These are phyloP conservation scores for Onychomys leucogaster DNA, from an alignment of 2,797 vertebrate species.

Conservation along the genomic window DNA sequence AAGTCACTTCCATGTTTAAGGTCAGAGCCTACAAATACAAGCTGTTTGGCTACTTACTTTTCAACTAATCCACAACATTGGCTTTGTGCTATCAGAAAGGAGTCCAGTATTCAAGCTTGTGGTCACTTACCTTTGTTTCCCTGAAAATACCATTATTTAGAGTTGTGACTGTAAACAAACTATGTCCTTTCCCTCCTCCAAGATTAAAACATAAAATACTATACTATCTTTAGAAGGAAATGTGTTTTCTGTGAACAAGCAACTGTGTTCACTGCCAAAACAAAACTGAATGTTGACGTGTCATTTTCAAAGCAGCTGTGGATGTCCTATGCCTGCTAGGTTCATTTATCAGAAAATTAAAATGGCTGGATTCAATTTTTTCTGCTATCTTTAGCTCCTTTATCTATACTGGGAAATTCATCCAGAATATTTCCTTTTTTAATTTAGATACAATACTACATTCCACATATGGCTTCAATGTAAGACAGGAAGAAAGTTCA, in stretches of 20 bases:
- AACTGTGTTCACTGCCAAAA: not conserved
- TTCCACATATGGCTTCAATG: not conserved
- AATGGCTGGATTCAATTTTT: constrained; percentile 47
- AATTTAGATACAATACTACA: not conserved
- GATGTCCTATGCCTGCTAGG: not conserved
- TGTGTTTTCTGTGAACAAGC: not conserved
- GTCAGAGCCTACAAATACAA: constrained; percentile 33
- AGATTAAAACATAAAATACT: constrained; percentile 31
- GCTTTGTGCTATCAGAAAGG: constrained; percentile 63
- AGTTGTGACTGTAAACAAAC: constrained; percentile 38
- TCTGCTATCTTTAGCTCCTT: not conserved
- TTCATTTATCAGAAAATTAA: constrained; percentile 26
- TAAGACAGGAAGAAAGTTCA: not conserved
- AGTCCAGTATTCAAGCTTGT: constrained; percentile 55
- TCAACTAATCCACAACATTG: constrained; percentile 25
- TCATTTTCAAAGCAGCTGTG: not conserved
- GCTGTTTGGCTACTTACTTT: constrained; percentile 9
- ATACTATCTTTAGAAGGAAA: constrained; percentile 22
- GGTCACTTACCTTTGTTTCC: constrained; percentile 3
- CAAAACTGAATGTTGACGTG: not conserved
- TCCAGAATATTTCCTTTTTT: not conserved
- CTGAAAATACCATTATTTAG: constrained; percentile 58
- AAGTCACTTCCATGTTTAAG: constrained; percentile 7
- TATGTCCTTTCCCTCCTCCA: not conserved
- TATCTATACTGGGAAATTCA: not conserved